Evolutionary conservation across 1,140 invertebrate genomes (phyloP), one percentile per base, ranked within the genome.

Genomic region (Chionoecetes opilio): DNA sequence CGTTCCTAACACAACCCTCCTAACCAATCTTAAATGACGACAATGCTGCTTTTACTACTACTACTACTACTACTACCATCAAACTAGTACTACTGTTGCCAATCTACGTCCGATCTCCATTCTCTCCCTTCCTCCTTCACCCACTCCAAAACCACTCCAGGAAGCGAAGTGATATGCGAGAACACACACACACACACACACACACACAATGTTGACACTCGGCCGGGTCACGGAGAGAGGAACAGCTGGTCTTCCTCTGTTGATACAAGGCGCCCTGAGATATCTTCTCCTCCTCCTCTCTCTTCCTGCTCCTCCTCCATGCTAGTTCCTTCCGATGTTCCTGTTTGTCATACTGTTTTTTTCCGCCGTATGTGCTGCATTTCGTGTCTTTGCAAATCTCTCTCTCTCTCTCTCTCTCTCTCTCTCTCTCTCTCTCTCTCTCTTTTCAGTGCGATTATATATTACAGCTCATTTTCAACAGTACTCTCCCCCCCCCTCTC

Each of bases 401-500:
- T 38, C 5, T 87, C 85, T 87, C 21, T 38, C 11, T 75, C 63
- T n/a, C n/a, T n/a, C 63, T 75, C 63, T n/a, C n/a, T n/a, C 63
- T 75, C 63, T n/a, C n/a, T n/a, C n/a, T 75, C 63, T 75, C 63
- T 75, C n/a, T n/a, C n/a, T 75, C 63, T 75, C n/a, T 75, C 63
- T 38, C 37, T 38, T 85, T 34, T 85, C 82, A 9, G 5, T 8
- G 5, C 26, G 5, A 5, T 3, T 85, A 29, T 5, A 29, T 26
- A n/a, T n/a, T n/a, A n/a, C n/a, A n/a, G n/a, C n/a, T n/a, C n/a
- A n/a, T n/a, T n/a, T n/a, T n/a, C n/a, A n/a, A n/a, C n/a, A n/a
- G n/a, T n/a, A n/a, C 85, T 87, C 85, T 34, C 32, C 34, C 85
- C 34, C 85, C 34, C 85, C 34, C 85, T 86, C 85, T 86, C 85